Evolutionary conservation across 1,140 invertebrate species (phyloP).

Genomic region (Nasonia longicornis): DNA sequence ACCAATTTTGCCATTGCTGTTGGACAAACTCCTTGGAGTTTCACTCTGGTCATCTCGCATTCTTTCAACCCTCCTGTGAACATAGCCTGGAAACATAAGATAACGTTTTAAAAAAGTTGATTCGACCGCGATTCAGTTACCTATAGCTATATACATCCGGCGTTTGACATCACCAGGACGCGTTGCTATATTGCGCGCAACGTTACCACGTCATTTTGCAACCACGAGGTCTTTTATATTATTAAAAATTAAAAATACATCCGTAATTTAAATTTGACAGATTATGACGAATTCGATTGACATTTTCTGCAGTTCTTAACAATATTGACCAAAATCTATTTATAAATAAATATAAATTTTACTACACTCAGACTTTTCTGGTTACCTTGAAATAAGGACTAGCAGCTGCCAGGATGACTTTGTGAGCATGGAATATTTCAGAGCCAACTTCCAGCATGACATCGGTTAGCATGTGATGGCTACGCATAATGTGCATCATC

Average conservation of each 20-base stretch:
- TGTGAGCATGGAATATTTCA: conserved; percentile 89
- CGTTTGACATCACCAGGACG: too few species aligned
- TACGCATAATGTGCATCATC: conserved; percentile 91
- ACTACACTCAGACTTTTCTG: conserved; percentile 13
- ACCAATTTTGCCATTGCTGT: conserved; percentile 86
- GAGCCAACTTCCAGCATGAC: conserved; percentile 87
- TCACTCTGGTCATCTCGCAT: conserved; percentile 86
- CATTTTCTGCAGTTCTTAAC: too few species aligned
- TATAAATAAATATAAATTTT: conserved; percentile 27
- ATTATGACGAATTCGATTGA: too few species aligned
- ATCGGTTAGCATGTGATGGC: conserved; percentile 90
- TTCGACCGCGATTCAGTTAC: conserved; percentile 13
- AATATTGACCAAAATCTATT: not conserved
- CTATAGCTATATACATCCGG: too few species aligned
- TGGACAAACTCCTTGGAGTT: conserved; percentile 88
- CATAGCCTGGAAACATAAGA: conserved; percentile 79
- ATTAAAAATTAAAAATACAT: too few species aligned
- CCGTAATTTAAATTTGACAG: too few species aligned
- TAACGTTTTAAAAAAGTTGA: conserved; percentile 5
- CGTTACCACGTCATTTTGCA: too few species aligned
- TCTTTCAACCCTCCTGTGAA: conserved; percentile 90
- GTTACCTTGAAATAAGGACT: conserved; percentile 93
- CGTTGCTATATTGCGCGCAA: too few species aligned
- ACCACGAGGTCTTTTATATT: too few species aligned
- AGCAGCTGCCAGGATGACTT: conserved; percentile 90